A percentile compares a stretch with the other conserved stretches of the same genome.
phyloP scores from a whole-genome alignment of 2,113 vertebrate genomes.

The Gambusia holbrooki region DNA sequence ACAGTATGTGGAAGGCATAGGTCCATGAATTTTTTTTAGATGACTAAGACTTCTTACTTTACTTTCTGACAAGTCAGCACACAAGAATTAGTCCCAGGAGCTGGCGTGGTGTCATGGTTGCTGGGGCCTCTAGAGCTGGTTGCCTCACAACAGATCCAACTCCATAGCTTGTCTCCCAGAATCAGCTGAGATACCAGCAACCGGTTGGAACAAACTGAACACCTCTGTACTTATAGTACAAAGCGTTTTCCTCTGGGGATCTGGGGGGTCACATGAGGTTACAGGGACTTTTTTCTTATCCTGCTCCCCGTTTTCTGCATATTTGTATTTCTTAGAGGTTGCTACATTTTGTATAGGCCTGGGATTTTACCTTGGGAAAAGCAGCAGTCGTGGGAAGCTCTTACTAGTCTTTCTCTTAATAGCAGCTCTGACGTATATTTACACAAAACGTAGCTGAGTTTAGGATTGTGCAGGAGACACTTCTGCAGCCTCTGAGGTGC shows the following conservation, averaged over 20 bases:
- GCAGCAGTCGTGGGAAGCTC: not conserved
- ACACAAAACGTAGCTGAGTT: not conserved
- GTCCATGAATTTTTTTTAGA: constrained; percentile 23
- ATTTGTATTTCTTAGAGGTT: constrained; percentile 30
- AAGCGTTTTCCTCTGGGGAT: constrained; percentile 57
- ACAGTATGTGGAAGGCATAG: constrained; percentile 1
- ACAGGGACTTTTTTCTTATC: constrained; percentile 31
- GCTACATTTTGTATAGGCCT: not conserved
- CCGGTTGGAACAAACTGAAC: constrained; percentile 63
- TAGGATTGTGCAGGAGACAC: not conserved
- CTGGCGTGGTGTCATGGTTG: constrained; percentile 59
- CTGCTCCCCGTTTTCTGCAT: constrained; percentile 37
- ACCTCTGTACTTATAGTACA: constrained; percentile 53
- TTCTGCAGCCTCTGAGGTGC: not conserved
- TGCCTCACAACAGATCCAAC: constrained; percentile 65
- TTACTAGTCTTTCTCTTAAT: not conserved
- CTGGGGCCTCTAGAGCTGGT: constrained; percentile 63
- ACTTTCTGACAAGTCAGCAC: constrained; percentile 59
- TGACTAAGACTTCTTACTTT: constrained; percentile 43
- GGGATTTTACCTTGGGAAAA: not conserved
- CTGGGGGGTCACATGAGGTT: constrained; percentile 36
- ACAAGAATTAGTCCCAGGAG: constrained; percentile 42
- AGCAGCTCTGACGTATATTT: not conserved
- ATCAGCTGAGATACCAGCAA: constrained; percentile 43
- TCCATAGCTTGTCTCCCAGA: constrained; percentile 36